Base-by-base conservation (phyloP, 2,888 invertebrate genomes). In the Acanthosepion lycidas region DNA sequence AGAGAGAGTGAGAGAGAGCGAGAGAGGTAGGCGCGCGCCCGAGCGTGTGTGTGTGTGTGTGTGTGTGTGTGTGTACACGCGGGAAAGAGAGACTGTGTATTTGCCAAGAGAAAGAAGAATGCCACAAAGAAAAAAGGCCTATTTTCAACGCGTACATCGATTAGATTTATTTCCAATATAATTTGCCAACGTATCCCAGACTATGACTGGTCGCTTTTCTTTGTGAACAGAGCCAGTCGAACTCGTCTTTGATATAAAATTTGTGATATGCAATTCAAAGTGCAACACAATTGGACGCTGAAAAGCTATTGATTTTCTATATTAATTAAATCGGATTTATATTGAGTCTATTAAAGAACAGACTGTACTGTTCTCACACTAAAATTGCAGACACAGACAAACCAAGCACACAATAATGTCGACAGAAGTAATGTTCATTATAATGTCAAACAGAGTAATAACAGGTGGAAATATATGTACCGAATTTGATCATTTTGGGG, bases 271-370 rank as follows among this genome's bases (percentile, higher is more conserved):
- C 78, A 78, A 78, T 78, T 78, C 78, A 78, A 78, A 23, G n/a
- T n/a, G 6, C 18, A 78, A 8, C 78, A n/a, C n/a, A 78, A 78
- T 78, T 78, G 78, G 78, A 33, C 78, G n/a, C 12, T 15, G 12
- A n/a, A 78, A 78, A 15, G 15, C 78, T 15, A 78, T n/a, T 78
- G 78, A 78, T 78, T 33, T 78, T 78, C n/a, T 78, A 78, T 78
- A 78, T n/a, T 78, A 78, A 78, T 78, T 78, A 78, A 78, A 78
- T 78, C 78, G n/a, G 78, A 33, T n/a, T 78, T n/a, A 78, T 78
- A 78, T 78, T n/a, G n/a, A n/a, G n/a, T 78, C n/a, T 78, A 78
- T n/a, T 33, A 78, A n/a, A 33, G n/a, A 78, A n/a, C n/a, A 78
- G 78, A 33, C 78, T 78, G 15, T n/a, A 78, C 15, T 78, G 5